Evolutionary conservation across 2,888 invertebrate species (phyloP).

Genomic region (Parnassius orleans): DNA sequence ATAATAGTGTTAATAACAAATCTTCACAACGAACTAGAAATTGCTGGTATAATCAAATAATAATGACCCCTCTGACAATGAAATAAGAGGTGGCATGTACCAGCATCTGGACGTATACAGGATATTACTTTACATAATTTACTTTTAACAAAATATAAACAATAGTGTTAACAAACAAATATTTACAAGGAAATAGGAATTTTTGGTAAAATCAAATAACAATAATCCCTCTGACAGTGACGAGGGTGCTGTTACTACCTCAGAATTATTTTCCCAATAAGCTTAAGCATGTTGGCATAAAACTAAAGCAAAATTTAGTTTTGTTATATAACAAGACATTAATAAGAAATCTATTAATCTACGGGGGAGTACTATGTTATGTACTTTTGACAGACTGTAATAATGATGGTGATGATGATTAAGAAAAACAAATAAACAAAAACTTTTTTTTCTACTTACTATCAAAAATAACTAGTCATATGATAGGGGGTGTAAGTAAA

Average conservation of each 20-base stretch:
- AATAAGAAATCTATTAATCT: no score
- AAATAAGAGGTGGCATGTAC: no score
- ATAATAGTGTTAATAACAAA: background rate
- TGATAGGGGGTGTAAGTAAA: no score
- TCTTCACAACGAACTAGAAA: background rate
- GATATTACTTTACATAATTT: no score
- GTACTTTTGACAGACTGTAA: no score
- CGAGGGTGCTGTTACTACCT: constrained; percentile 29
- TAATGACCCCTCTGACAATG: constrained; percentile 33
- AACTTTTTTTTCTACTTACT: no score
- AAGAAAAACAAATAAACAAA: no score
- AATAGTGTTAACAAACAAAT: background rate
- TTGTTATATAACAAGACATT: background rate
- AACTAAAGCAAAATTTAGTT: constrained; percentile 5
- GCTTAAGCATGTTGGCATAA: constrained; percentile 6
- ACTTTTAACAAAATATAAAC: no score
- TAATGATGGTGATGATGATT: no score
- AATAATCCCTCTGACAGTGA: constrained; percentile 35
- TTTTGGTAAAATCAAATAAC: constrained; percentile 32
- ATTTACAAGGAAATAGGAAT: background rate
- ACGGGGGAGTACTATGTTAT: no score
- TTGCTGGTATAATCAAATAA: constrained; percentile 32
- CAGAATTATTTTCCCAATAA: constrained; percentile 24
- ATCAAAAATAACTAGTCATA: no score
- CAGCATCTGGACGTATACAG: no score